Conservation (phyloP, 2,888 invertebrate species). For the Eurytoma californica region DNA sequence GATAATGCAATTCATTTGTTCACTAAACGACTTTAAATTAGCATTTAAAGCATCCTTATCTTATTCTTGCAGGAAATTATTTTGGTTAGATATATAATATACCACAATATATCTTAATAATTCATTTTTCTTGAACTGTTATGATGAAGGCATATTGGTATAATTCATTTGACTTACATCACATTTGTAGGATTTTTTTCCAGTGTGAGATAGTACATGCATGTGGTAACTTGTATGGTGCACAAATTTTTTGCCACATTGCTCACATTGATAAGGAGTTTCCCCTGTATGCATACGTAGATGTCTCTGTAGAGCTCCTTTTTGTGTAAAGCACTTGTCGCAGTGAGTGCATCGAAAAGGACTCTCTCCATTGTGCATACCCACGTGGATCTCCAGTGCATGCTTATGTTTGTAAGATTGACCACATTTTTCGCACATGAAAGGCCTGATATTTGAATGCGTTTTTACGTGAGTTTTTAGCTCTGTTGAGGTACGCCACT, state of each 20-base stretch:
- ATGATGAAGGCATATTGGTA: no score
- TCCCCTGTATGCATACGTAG: constrained; percentile 80
- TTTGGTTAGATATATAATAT: no score
- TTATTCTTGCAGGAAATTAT: no score
- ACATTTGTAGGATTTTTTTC: constrained; percentile 68
- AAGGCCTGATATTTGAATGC: constrained; percentile 66
- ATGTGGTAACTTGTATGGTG: constrained; percentile 84
- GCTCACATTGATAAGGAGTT: constrained; percentile 79
- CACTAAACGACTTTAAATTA: no score
- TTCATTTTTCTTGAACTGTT: no score
- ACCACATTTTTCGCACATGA: constrained; percentile 78
- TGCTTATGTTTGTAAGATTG: constrained; percentile 80
- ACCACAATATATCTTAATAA: no score
- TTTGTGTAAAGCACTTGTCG: constrained; percentile 80
- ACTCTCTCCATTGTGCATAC: constrained; percentile 79
- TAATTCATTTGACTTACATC: constrained; percentile 60
- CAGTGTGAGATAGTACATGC: constrained; percentile 80
- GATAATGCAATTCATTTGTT: no score
- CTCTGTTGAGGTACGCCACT: constrained; percentile 63
- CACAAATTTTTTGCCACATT: constrained; percentile 81
- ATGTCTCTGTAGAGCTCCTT: constrained; percentile 79
- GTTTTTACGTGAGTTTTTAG: constrained; percentile 63
- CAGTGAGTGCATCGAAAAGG: constrained; percentile 80
- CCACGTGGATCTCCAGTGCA: constrained; percentile 80
- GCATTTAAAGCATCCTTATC: no score